These are phyloP conservation scores for Pipistrellus pipistrellus DNA, from an alignment of 2,797 vertebrate genomes.

Conservation along the genomic window DNA sequence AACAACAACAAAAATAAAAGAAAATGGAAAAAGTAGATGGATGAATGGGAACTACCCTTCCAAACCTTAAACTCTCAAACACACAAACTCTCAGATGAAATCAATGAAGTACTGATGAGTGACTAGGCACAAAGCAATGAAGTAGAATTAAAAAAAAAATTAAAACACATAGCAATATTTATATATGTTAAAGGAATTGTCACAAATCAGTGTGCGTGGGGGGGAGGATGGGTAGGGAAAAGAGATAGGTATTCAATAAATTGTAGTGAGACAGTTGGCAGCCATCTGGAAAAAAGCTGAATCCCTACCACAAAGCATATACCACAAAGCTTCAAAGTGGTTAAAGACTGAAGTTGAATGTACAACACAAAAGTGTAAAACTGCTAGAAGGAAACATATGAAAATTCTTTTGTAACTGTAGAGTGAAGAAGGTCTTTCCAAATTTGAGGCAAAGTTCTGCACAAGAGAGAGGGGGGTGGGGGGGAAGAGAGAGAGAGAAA, in stretches of 20 bases:
- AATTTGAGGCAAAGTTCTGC: not conserved
- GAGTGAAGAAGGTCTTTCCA: not conserved
- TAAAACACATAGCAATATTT: not conserved
- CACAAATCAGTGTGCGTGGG: not conserved
- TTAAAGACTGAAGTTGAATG: not conserved
- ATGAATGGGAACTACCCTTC: not conserved
- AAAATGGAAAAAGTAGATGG: not conserved
- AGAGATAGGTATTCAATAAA: not conserved
- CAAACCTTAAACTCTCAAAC: not conserved
- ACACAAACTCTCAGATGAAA: not conserved
- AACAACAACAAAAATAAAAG: too few species aligned
- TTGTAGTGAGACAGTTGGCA: not conserved
- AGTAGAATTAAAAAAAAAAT: not conserved
- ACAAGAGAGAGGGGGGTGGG: not conserved
- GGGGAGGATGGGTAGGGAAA: too few species aligned
- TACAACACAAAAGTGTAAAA: conserved; percentile 15
- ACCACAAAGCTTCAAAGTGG: conserved; percentile 8
- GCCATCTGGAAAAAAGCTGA: not conserved
- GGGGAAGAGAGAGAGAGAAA: not conserved
- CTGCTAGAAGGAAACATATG: not conserved
- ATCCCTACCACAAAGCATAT: not conserved
- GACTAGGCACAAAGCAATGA: not conserved
- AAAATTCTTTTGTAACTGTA: not conserved
- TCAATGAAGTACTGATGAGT: not conserved
- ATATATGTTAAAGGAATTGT: not conserved